Base-by-base conservation (phyloP, 1,140 invertebrate genomes). In the Drosophila sp. region DNA sequence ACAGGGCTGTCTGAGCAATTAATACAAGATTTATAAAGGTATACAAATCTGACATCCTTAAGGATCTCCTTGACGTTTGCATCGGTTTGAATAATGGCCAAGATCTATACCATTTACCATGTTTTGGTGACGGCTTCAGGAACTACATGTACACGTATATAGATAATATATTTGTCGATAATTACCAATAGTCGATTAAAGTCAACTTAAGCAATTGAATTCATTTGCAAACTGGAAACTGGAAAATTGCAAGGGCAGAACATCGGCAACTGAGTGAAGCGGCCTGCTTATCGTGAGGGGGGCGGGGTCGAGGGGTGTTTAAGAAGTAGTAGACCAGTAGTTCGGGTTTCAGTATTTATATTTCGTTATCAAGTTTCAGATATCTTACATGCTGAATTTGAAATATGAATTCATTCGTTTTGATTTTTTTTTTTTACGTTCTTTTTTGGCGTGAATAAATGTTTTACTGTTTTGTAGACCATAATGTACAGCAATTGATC, bases 381-480 rank as follows among this genome's bases (percentile, higher is more conserved):
- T 89, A 77, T 89, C 76, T 89, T 89, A 89, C 83, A 89, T 89
- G 83, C 83, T 89, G 80, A 83, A 89, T 89, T 89, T 83, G 72
- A 89, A 89, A 62, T 74, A 66, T 84, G 80, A 78, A 78, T 82
- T 77, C 59, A 56, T 63, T 83, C 69, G 65, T 69, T 38, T 21
- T 21, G 34, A 11, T 36, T 87, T 79, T 56, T 81, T 63, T 41
- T 51, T 46, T 53, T 72, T 32, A 51, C 29, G 45, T 48, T 48
- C 11, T 48, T 48, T 46, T 48, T 48, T 48, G 34, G 73, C 77
- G 69, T 72, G 75, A 67, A 74, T 63, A 77, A 82, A 13, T 48
- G 41, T 48, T 48, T 45, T 45, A 21, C 18, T 45, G 9, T 21
- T 46, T 48, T 66, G 80, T 89, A 79, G 84, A 89, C 83, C 83